Evolutionary conservation across 1,140 invertebrate species (phyloP), one percentile per base, ranked within the genome.

Genomic region (Drosophila sturtevanti): DNA sequence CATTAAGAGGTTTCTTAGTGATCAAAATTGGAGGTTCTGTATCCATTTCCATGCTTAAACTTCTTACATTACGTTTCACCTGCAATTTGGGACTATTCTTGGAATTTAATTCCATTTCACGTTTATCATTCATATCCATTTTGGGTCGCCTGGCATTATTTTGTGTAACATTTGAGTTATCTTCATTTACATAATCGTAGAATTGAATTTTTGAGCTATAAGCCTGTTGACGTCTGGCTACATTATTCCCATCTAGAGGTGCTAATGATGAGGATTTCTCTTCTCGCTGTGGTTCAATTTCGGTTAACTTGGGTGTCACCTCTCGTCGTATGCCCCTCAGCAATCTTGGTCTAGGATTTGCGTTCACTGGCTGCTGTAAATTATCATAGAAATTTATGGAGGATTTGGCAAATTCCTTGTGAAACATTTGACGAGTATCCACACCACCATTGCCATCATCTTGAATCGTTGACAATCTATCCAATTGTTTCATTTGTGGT

Each of bases 381-480:
- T 91, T 91, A 18, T 91, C 90, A 51, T 84, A 79, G 63, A 91
- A 91, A 65, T 91, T 81, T 12, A 91, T 91, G 44, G 90, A 91
- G 0, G 90, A 91, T 34, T 85, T 90, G 59, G 90, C 79, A 22
- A 91, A 91, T 9, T 91, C 90, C 66, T 91, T 91, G 63, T 90
- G 80, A 6, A 91, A 91, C 79, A 75, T 79, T 37, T 84, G 78
- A 0, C 81, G 62, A 0, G 86, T 90, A 61, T 90, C 72, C 54
- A 90, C 87, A 4, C 89, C 87, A 4, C 89, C 78, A 37, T n/a
- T 22, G 35, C 24, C 38, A 0, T 41, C 60, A 1, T 59, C 61
- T 24, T 62, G 66, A 1, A 52, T 4, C 0, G 63, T 59, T 12
- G 54, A 31, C 4, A 51, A 16, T 7, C 66, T 48, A 5, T 79